A percentile compares a stretch with the other conserved stretches of the same genome.
These are phyloP conservation scores for Paradoxurus hermaphroditus DNA, from an alignment of 2,113 vertebrate genomes.

Conservation along the genomic window DNA sequence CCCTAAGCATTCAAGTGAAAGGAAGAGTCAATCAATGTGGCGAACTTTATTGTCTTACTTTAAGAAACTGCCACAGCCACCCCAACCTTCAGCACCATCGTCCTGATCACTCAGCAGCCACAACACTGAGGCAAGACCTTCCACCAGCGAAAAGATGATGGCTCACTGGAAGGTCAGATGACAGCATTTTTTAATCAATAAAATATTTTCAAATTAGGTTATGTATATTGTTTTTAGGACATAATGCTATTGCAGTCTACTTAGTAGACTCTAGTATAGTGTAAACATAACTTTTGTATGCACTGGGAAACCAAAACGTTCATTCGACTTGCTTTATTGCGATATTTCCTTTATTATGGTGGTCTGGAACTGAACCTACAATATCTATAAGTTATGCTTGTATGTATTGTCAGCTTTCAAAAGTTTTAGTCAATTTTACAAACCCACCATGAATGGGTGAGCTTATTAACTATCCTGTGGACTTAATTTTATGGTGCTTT, in stretches of 20 bases:
- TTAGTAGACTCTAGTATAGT: background rate
- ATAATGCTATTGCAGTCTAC: background rate
- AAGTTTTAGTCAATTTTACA: slow-evolving; percentile 13
- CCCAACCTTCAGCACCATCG: background rate
- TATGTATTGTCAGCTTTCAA: background rate
- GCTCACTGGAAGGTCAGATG: background rate
- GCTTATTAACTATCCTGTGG: background rate
- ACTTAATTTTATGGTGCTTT: background rate
- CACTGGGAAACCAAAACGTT: background rate
- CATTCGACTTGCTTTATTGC: background rate
- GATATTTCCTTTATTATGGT: background rate
- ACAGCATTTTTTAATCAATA: background rate
- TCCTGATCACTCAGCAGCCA: background rate
- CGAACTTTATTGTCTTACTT: background rate
- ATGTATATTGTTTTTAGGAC: background rate
- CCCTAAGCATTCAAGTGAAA: background rate
- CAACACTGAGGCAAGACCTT: background rate
- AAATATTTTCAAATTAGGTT: background rate
- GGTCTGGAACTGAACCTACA: background rate
- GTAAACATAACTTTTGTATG: background rate
- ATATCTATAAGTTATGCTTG: background rate
- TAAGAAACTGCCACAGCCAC: background rate
- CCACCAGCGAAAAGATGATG: background rate
- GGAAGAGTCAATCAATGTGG: background rate
- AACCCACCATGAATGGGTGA: background rate